Conservation (phyloP, 2,113 vertebrate genomes). For the Murina feae region DNA sequence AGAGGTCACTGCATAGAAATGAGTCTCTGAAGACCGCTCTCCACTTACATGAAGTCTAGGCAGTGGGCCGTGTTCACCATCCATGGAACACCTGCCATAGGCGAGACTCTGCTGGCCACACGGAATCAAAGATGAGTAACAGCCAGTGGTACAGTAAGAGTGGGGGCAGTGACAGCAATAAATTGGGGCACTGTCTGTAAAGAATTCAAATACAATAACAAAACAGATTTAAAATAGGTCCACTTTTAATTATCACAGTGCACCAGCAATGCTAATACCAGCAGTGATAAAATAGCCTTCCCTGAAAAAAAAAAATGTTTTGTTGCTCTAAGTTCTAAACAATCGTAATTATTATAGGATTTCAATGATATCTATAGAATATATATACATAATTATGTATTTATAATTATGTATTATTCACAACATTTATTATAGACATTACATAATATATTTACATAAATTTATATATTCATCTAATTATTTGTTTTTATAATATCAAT, state of each 20-base stretch:
- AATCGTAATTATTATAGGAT: neutral
- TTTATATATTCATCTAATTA: neutral
- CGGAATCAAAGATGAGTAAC: neutral
- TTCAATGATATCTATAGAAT: neutral
- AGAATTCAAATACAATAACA: neutral
- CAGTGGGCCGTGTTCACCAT: rapidly evolving
- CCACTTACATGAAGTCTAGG: neutral
- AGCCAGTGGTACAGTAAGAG: no score
- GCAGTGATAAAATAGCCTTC: neutral
- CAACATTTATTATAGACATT: neutral
- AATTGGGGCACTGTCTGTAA: rapidly evolving
- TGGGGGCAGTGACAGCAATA: neutral
- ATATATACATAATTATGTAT: neutral
- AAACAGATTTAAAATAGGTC: neutral
- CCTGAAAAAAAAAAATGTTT: neutral
- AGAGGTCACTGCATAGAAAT: neutral
- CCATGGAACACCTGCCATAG: neutral
- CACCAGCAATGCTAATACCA: neutral
- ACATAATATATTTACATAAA: neutral
- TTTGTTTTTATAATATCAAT: neutral
- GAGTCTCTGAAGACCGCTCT: neutral
- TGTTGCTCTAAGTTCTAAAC: neutral
- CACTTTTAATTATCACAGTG: neutral
- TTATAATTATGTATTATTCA: neutral
- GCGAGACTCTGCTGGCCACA: neutral